Percentiles rank a stretch among this genome's conserved stretches.
Conservation (phyloP, 2,113 vertebrate genomes). For the Mirounga angustirostris region DNA sequence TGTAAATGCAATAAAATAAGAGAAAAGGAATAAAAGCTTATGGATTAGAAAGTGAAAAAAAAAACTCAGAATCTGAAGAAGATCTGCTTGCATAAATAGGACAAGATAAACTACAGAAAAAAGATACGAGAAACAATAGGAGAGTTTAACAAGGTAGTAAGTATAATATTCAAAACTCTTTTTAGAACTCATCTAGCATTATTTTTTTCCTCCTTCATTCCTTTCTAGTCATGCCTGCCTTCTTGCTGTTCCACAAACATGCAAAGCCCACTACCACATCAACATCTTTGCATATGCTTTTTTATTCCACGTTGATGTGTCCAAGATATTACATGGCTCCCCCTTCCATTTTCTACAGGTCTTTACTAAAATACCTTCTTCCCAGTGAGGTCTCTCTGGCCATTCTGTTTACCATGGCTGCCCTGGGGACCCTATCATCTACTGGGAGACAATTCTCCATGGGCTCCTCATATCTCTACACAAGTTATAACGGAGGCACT, state of each 20-base stretch:
- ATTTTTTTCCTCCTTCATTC: neutral
- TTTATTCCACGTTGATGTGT: neutral
- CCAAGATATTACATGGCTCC: neutral
- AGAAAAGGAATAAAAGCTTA: neutral
- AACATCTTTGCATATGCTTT: neutral
- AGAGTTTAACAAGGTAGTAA: neutral
- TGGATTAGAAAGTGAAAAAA: neutral
- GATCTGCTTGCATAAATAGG: neutral
- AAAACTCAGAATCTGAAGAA: neutral
- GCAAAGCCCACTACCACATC: neutral
- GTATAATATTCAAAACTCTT: neutral
- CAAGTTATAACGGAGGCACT: neutral
- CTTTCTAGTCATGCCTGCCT: neutral
- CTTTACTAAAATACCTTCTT: neutral
- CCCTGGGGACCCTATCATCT: neutral
- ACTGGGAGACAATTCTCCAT: neutral
- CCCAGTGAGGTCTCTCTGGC: neutral
- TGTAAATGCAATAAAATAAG: neutral
- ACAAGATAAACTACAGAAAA: neutral
- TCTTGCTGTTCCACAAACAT: neutral
- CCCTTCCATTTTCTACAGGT: neutral
- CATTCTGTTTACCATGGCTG: neutral
- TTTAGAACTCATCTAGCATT: neutral
- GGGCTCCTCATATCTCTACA: neutral
- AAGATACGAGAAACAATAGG: neutral